Percentiles rank a stretch among this genome's conserved stretches.
These are phyloP conservation scores for Xiphophorus hellerii DNA, from an alignment of 2,113 vertebrate genomes.

Conservation along the genomic window DNA sequence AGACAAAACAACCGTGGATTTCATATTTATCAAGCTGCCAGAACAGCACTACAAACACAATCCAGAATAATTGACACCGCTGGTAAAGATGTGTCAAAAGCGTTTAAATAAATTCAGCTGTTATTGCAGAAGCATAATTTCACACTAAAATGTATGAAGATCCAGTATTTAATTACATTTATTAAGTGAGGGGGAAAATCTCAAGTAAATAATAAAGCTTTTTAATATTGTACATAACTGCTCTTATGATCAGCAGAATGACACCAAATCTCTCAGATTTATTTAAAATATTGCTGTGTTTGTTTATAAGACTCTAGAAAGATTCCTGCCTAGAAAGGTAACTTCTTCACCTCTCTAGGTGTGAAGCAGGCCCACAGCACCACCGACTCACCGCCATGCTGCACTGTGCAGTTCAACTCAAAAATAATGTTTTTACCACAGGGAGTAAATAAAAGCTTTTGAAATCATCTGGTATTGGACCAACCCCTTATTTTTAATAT, in stretches of 20 bases:
- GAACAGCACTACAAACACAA: neutral
- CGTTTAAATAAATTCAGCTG: neutral
- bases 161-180: neutral
- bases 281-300: too few species aligned
- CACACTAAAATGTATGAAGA: neutral
- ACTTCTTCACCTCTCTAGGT: neutral
- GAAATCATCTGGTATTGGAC: too few species aligned
- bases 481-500: too few species aligned
- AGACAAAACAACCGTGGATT: neutral
- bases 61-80: neutral
- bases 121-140: neutral
- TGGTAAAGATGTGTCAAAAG: neutral
- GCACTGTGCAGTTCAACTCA: neutral
- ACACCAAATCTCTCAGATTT: neutral
- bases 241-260: neutral
- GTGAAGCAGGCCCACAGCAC: neutral
- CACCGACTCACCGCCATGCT: neutral
- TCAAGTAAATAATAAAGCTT: neutral
- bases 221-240: neutral
- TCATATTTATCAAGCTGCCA: neutral
- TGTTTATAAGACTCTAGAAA: neutral
- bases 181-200: neutral
- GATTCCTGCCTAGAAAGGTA: too few species aligned
- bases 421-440: too few species aligned
- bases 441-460: too few species aligned